Conservation (phyloP, 2,888 invertebrate genomes). For the Calameuta pallipes region DNA sequence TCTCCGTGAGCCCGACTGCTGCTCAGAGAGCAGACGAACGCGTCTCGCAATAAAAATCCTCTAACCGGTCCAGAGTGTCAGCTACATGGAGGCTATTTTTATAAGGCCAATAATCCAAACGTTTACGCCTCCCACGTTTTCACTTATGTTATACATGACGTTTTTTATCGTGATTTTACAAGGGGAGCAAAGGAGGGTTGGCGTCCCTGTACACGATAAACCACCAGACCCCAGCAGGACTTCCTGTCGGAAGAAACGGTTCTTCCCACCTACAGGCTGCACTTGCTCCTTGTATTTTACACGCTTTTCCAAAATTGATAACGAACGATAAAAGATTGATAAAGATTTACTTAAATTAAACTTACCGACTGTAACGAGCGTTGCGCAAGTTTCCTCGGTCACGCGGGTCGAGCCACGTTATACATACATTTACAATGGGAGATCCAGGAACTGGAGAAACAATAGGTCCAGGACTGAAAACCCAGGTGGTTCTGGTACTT, state of each 20-base stretch:
- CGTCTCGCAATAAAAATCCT: background rate
- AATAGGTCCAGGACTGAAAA: background rate
- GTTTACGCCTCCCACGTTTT: slow-evolving; percentile 12
- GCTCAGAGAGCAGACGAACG: background rate
- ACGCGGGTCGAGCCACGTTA: background rate
- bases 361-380: background rate
- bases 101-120: slow-evolving; percentile 17
- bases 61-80: background rate
- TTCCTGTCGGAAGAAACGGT: no score
- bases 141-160: slow-evolving; percentile 1
- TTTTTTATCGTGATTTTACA: background rate
- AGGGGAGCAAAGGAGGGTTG: background rate
- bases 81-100: slow-evolving; percentile 12
- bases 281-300: no score
- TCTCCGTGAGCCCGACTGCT: background rate
- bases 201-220: background rate
- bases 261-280: no score
- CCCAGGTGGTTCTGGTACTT: background rate
- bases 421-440: background rate
- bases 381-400: background rate
- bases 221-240: background rate
- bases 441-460: background rate
- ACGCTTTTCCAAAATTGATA: no score
- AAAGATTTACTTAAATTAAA: no score
- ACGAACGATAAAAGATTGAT: no score